These are phyloP conservation scores for Embiotoca jacksoni DNA, from an alignment of 2,113 vertebrate genomes.

Conservation along the genomic window DNA sequence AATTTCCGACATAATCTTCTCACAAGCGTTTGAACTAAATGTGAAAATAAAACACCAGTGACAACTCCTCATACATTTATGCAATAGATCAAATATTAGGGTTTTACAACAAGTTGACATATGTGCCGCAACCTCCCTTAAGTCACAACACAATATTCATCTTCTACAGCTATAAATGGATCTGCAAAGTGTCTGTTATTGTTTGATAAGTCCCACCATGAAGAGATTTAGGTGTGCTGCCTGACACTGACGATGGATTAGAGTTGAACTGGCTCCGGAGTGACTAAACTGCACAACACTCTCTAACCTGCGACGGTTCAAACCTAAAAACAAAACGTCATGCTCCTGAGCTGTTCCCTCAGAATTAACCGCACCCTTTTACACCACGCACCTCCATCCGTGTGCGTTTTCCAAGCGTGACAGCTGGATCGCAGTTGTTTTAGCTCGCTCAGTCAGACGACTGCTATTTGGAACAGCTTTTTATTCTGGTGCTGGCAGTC, in stretches of 20 bases:
- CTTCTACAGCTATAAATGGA: constrained; percentile 77
- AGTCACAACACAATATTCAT: constrained; percentile 76
- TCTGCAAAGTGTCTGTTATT: constrained; percentile 80
- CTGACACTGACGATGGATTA: constrained; percentile 79
- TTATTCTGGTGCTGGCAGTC: constrained; percentile 56
- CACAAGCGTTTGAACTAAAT: constrained; percentile 64
- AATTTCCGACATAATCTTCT: constrained; percentile 72
- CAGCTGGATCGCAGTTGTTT: constrained; percentile 67
- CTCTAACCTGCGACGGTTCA: constrained; percentile 31
- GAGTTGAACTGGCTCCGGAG: constrained; percentile 72
- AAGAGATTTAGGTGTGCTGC: constrained; percentile 80
- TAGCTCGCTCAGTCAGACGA: constrained; percentile 38
- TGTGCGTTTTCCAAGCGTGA: constrained; percentile 52
- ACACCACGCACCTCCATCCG: constrained; percentile 21
- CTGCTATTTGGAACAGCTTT: constrained; percentile 54
- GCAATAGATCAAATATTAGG: constrained; percentile 77
- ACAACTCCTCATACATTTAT: constrained; percentile 77
- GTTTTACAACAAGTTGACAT: constrained; percentile 79
- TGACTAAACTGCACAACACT: constrained; percentile 57
- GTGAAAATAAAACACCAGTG: constrained; percentile 61
- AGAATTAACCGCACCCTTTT: constrained; percentile 59
- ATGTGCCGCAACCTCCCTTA: constrained; percentile 64
- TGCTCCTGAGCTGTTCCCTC: constrained; percentile 34
- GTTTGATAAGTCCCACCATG: constrained; percentile 79
- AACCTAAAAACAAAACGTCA: constrained; percentile 19